Evolutionary conservation across 1,140 invertebrate genomes (phyloP).

Genomic region (Formica selysi): DNA sequence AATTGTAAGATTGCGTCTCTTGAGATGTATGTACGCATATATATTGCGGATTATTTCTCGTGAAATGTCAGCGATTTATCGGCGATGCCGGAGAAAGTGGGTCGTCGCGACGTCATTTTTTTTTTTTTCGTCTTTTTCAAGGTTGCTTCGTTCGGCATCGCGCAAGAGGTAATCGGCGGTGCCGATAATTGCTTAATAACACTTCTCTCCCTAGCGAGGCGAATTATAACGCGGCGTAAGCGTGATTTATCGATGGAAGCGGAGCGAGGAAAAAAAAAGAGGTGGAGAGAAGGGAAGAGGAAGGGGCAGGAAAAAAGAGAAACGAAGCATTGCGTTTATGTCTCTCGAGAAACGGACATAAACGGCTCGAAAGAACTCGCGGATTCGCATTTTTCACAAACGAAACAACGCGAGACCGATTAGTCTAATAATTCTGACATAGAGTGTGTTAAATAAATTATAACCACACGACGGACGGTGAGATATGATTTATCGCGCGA

Average conservation of each 20-base stretch:
- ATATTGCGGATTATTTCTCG: neutral
- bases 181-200: conserved; percentile 41
- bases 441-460: neutral
- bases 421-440: conserved; percentile 10
- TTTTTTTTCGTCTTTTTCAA: conserved; percentile 48
- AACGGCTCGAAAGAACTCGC: neutral
- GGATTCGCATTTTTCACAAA: neutral
- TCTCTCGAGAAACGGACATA: neutral
- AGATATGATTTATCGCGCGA: conserved; percentile 30
- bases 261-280: neutral
- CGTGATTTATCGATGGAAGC: conserved; percentile 29
- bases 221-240: conserved; percentile 19
- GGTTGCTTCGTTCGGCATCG: neutral
- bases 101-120: conserved; percentile 21
- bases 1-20: neutral
- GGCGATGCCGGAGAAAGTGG: conserved; percentile 21
- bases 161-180: neutral
- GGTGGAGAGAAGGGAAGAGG: neutral
- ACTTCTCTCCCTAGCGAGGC: neutral
- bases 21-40: neutral
- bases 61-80: conserved; percentile 41
- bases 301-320: neutral
- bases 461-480: neutral
- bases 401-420: neutral
- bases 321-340: neutral